These are phyloP conservation scores for Neuroterus valhalla DNA, from an alignment of 1,140 invertebrate species.

Conservation along the genomic window DNA sequence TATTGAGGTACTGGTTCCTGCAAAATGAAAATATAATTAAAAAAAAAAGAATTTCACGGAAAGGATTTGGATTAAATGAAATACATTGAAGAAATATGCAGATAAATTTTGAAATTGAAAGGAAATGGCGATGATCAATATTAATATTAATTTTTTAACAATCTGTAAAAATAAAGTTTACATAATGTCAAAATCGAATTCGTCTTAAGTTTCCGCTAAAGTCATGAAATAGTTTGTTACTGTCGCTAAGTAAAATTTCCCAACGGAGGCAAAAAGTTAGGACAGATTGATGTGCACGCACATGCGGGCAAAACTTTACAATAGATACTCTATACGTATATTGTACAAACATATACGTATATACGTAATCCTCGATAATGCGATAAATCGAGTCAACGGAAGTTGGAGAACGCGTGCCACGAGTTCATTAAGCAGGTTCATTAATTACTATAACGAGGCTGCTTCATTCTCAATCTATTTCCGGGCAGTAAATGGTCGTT, in stretches of 20 bases:
- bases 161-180: no score
- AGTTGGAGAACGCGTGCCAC: slow-evolving; percentile 41
- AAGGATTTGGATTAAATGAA: no score
- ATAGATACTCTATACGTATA: no score
- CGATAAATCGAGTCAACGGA: slow-evolving; percentile 48
- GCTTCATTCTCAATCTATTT: slow-evolving; percentile 40
- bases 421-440: slow-evolving; percentile 42
- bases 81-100: no score
- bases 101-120: no score
- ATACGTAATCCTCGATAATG: neutral
- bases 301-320: neutral
- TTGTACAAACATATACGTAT: no score
- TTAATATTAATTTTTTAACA: no score
- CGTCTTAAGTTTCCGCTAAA: neutral
- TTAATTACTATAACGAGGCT: slow-evolving; percentile 56
- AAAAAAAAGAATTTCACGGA: no score
- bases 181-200: neutral
- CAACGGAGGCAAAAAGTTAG: neutral
- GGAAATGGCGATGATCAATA: no score
- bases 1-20: no score
- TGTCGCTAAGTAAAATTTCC: neutral
- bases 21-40: no score
- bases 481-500: slow-evolving; percentile 39
- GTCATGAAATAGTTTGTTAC: neutral
- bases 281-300: neutral